These are phyloP conservation scores for Pyrgilauda ruficollis DNA, from an alignment of 2,113 vertebrate genomes.

Conservation along the genomic window DNA sequence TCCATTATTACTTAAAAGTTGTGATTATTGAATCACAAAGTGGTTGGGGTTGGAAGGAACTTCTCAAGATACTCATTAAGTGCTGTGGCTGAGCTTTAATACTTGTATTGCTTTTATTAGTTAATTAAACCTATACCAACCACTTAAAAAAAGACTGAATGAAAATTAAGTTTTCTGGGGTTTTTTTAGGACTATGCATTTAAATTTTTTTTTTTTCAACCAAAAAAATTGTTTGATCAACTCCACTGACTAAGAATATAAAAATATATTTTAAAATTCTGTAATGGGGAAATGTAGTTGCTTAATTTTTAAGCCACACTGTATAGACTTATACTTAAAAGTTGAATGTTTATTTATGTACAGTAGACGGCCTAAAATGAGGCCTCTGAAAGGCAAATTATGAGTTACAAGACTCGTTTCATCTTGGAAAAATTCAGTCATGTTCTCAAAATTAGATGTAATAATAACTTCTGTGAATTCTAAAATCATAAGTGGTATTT, in stretches of 20 bases:
- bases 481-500: slow-evolving; percentile 26
- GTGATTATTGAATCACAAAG: not conserved
- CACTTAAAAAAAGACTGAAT: not conserved
- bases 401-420: slow-evolving; percentile 46
- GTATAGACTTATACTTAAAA: slow-evolving; percentile 60
- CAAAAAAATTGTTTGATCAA: slow-evolving; percentile 25
- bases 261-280: slow-evolving; percentile 66
- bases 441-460: slow-evolving; percentile 39
- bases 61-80: not conserved
- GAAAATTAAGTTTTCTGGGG: not conserved
- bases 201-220: not conserved
- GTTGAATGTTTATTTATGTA: slow-evolving; percentile 49
- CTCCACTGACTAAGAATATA: slow-evolving; percentile 36
- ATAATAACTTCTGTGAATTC: slow-evolving; percentile 32
- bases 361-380: slow-evolving; percentile 33
- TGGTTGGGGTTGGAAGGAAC: not conserved
- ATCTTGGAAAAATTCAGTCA: slow-evolving; percentile 19
- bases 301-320: slow-evolving; percentile 49
- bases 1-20: not conserved
- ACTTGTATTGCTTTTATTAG: not conserved
- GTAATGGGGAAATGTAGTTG: not conserved
- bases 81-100: not conserved
- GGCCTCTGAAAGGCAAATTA: slow-evolving; percentile 52
- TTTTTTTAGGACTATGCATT: not conserved
- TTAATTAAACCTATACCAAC: not conserved